phyloP scores from a whole-genome alignment of 2,888 invertebrate genomes.

The Dorcus hopei region DNA sequence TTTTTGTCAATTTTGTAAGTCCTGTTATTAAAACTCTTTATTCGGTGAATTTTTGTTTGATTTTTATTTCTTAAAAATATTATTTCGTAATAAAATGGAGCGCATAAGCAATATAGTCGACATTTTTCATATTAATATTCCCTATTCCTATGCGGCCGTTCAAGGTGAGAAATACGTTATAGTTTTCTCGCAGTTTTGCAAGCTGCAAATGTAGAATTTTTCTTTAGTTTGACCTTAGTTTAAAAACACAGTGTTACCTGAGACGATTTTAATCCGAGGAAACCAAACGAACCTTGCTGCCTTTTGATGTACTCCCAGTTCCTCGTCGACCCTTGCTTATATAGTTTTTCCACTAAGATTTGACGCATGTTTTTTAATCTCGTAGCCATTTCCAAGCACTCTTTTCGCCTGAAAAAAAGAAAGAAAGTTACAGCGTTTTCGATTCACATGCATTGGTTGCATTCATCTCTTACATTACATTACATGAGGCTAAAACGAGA shows the following conservation, averaged over 20 bases:
- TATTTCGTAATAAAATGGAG: constrained; percentile 87
- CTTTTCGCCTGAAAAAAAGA: constrained; percentile 41
- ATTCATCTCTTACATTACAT: too few relatives aligned
- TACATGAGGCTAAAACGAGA: too few relatives aligned
- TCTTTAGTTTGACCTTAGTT: neutral
- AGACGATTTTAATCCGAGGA: constrained; percentile 83
- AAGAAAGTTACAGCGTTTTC: neutral
- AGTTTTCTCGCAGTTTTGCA: constrained; percentile 81
- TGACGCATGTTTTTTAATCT: constrained; percentile 88
- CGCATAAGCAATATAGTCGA: constrained; percentile 88
- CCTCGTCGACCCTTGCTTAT: constrained; percentile 75
- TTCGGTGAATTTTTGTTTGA: too few relatives aligned
- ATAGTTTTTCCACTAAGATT: constrained; percentile 70
- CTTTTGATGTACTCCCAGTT: constrained; percentile 95
- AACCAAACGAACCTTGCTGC: constrained; percentile 99
- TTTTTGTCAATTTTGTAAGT: too few relatives aligned
- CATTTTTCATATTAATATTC: constrained; percentile 92
- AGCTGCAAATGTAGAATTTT: constrained; percentile 58
- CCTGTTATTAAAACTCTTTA: too few relatives aligned
- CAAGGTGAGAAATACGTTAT: constrained; percentile 91
- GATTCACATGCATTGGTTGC: too few relatives aligned
- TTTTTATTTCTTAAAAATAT: neutral
- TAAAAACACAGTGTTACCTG: constrained; percentile 55
- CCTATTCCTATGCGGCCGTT: constrained; percentile 98
- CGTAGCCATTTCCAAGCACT: constrained; percentile 97